These are phyloP conservation scores for Sarcophaga caerulescens DNA, from an alignment of 2,888 invertebrate species.

Conservation along the genomic window DNA sequence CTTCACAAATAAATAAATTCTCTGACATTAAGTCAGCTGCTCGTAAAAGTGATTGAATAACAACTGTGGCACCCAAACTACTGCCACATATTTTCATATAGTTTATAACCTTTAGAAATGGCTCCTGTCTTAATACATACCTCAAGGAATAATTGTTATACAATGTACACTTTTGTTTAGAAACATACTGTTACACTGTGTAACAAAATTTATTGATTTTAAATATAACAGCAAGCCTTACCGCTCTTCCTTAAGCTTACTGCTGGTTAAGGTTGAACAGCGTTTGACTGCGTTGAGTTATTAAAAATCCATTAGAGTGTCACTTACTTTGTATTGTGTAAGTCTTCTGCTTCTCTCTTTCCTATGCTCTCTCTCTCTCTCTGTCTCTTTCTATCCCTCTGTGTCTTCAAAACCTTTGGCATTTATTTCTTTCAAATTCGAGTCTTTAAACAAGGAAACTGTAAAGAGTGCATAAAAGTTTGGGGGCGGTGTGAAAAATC, in stretches of 20 bases:
- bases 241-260: no score
- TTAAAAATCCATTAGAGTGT: conserved; percentile 61
- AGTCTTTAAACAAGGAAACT: no score
- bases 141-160: no score
- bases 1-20: conserved; percentile 19
- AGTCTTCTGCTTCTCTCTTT: background rate
- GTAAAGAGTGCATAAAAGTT: no score
- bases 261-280: no score
- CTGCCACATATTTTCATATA: background rate
- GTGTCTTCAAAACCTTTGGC: background rate
- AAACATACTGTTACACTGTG: background rate
- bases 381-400: no score
- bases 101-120: background rate
- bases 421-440: conserved; percentile 13
- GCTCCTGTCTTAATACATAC: background rate
- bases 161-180: no score
- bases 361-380: background rate
- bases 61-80: conserved; percentile 37
- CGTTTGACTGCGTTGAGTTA: background rate
- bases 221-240: background rate
- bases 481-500: background rate
- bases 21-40: conserved; percentile 1
- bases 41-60: conserved; percentile 12
- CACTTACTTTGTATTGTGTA: conserved; percentile 23
- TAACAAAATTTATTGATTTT: conserved; percentile 33